Evolutionary conservation across 2,797 vertebrate species (phyloP).

Genomic region (Aldrovandia affinis): DNA sequence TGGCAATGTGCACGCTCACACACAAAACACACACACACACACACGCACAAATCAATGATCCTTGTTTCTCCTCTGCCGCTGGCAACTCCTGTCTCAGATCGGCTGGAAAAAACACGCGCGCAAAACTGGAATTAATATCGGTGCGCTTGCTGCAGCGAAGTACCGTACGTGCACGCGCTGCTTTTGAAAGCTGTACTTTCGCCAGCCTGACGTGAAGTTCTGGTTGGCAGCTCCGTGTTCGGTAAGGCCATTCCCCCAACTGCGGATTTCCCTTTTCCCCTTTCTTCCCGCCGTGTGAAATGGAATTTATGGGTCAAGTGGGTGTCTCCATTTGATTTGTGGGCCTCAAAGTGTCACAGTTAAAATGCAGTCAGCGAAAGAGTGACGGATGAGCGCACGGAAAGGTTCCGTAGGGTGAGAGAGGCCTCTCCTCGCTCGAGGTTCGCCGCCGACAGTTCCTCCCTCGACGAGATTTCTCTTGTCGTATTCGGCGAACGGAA

Average conservation of each 20-base stretch:
- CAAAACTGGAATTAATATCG: constrained; percentile 50
- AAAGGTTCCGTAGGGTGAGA: neutral
- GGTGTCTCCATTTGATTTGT: neutral
- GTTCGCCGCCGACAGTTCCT: neutral
- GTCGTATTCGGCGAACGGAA: too few relatives aligned
- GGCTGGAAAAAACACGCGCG: constrained; percentile 43
- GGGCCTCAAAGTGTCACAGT: constrained; percentile 30
- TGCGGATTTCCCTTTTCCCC: constrained; percentile 52
- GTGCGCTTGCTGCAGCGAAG: constrained; percentile 46
- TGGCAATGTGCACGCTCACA: too few relatives aligned
- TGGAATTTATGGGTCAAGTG: constrained; percentile 43
- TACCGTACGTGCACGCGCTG: neutral
- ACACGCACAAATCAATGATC: neutral
- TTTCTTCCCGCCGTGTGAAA: constrained; percentile 51
- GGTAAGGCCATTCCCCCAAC: constrained; percentile 51
- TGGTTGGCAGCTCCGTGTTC: constrained; percentile 20
- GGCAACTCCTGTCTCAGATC: constrained; percentile 33
- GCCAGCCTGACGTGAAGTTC: neutral
- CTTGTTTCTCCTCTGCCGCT: neutral
- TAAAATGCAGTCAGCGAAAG: constrained; percentile 6
- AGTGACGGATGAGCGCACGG: constrained; percentile 54
- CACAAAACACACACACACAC: neutral
- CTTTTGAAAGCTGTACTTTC: neutral
- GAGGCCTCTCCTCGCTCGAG: neutral
- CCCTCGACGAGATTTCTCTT: neutral